Percentiles rank a stretch among this genome's conserved stretches.
These are phyloP conservation scores for Anguilla rostrata DNA, from an alignment of 2,113 vertebrate genomes.

Conservation along the genomic window DNA sequence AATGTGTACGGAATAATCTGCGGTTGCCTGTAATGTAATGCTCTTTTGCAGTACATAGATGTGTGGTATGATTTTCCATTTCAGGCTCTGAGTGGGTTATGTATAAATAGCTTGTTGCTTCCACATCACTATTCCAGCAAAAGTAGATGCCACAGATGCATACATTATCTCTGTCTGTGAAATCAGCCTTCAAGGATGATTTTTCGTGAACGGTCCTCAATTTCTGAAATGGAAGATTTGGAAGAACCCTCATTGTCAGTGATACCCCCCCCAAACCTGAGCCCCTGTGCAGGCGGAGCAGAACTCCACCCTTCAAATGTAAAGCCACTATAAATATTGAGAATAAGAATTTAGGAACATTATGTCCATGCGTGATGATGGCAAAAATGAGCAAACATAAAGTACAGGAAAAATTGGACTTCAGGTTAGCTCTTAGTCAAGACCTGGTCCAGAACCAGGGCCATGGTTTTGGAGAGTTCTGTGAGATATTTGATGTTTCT, in stretches of 20 bases:
- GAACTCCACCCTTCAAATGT: background rate
- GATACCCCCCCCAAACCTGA: background rate
- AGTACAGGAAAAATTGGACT: background rate
- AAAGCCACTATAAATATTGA: background rate
- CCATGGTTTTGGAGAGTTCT: background rate
- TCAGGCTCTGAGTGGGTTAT: constrained; percentile 7
- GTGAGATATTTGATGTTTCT: constrained; percentile 40
- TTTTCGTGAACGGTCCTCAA: background rate
- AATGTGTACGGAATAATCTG: background rate
- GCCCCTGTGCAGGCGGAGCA: background rate
- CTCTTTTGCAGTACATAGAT: background rate
- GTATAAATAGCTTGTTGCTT: constrained; percentile 3
- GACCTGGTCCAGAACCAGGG: background rate
- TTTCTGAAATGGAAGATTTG: constrained; percentile 1
- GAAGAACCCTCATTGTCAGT: background rate
- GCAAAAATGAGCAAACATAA: background rate
- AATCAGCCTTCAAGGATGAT: background rate
- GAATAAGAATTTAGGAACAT: background rate
- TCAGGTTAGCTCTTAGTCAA: background rate
- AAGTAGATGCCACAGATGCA: constrained; percentile 2
- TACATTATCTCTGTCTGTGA: constrained; percentile 9
- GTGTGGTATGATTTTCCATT: background rate
- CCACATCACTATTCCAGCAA: background rate
- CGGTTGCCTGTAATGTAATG: background rate
- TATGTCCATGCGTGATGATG: background rate